Percentiles rank a stretch among this genome's conserved stretches.
phyloP scores from a whole-genome alignment of 2,888 invertebrate species.

The Andrena marginata region DNA sequence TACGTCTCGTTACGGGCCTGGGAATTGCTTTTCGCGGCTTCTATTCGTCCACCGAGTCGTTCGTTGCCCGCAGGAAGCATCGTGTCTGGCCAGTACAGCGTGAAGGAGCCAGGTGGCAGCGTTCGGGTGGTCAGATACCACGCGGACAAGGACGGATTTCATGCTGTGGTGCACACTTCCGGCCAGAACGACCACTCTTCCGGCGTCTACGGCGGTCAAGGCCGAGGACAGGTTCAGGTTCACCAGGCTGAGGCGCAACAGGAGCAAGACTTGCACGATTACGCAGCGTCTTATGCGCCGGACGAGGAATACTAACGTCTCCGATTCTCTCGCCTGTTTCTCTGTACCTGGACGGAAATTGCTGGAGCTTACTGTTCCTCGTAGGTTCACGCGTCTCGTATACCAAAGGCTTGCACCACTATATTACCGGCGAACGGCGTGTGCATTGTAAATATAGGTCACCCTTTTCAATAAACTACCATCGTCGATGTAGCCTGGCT shows the following conservation, averaged over 20 bases:
- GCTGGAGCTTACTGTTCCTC: background rate
- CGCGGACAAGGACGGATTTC: conserved; percentile 84
- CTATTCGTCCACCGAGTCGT: background rate
- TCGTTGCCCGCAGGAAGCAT: conserved; percentile 74
- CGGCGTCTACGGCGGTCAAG: conserved; percentile 77
- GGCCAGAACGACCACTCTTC: conserved; percentile 81
- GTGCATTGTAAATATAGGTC: conserved; percentile 30
- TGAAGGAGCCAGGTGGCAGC: conserved; percentile 84
- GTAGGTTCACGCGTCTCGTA: conserved; percentile 6
- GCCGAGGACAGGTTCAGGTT: conserved; percentile 67
- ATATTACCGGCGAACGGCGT: background rate
- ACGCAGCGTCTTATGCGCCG: conserved; percentile 33
- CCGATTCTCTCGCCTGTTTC: background rate
- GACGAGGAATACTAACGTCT: conserved; percentile 40
- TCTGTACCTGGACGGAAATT: conserved; percentile 31
- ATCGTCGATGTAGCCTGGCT: background rate
- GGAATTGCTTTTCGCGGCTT: conserved; percentile 33
- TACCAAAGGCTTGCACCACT: conserved; percentile 51
- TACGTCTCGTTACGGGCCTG: conserved; percentile 25
- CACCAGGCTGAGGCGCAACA: conserved; percentile 38
- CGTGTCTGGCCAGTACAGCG: conserved; percentile 83
- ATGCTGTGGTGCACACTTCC: conserved; percentile 83
- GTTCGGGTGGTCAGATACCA: conserved; percentile 81
- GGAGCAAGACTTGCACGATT: conserved; percentile 48
- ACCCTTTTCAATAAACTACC: conserved; percentile 28